Conservation (phyloP, 2,113 vertebrate genomes). For the Siniperca chuatsi region DNA sequence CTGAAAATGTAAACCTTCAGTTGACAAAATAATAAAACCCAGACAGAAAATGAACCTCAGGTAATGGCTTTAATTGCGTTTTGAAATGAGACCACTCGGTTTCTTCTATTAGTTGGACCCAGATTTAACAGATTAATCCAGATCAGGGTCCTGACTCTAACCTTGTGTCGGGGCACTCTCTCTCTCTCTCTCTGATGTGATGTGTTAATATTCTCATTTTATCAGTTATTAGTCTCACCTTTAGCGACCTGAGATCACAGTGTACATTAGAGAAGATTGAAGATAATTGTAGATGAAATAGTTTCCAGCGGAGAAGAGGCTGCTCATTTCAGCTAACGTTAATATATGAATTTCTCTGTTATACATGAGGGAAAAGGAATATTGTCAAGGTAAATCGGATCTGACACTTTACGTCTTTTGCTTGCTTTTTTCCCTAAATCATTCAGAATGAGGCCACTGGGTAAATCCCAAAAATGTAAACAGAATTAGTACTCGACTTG, state of each 20-base stretch:
- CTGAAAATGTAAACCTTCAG: too few relatives aligned
- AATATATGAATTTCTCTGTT: not conserved
- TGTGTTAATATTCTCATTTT: not conserved
- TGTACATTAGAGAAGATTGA: not conserved
- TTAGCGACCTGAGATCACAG: not conserved
- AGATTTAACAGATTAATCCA: not conserved
- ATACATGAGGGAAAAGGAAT: not conserved
- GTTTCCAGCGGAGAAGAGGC: not conserved
- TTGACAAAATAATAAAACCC: not conserved
- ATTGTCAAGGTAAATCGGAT: not conserved
- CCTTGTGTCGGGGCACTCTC: too few relatives aligned
- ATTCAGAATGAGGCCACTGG: too few relatives aligned
- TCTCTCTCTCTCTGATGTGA: not conserved
- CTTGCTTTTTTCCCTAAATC: not conserved
- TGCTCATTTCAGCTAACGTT: not conserved
- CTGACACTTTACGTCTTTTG: too few relatives aligned
- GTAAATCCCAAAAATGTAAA: too few relatives aligned
- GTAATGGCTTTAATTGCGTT: not conserved
- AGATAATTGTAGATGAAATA: not conserved
- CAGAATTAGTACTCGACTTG: too few relatives aligned
- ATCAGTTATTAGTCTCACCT: not conserved
- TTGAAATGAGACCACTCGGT: not conserved
- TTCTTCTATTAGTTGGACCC: not conserved
- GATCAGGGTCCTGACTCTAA: not conserved
- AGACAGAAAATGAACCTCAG: not conserved